phyloP scores from a whole-genome alignment of 2,797 vertebrate genomes.

The Esox lucius region DNA sequence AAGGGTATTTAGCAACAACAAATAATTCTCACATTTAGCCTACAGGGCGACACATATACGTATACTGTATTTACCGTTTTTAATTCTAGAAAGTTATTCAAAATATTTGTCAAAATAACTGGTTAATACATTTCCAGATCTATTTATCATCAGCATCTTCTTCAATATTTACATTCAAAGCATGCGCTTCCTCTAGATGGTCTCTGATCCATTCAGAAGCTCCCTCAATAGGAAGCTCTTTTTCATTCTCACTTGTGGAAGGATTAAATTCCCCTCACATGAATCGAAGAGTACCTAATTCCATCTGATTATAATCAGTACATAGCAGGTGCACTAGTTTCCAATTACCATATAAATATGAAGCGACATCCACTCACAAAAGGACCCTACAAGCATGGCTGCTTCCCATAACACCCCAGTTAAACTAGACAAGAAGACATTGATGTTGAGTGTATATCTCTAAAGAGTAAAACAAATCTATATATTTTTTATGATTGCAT shows the following conservation, averaged over 20 bases:
- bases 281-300: constrained; percentile 14
- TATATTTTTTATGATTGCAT: not conserved
- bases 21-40: not conserved
- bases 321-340: constrained; percentile 16
- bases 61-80: too few species aligned
- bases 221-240: constrained; percentile 1
- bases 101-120: not conserved
- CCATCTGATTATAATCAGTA: constrained; percentile 12
- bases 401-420: not conserved
- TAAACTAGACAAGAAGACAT: not conserved
- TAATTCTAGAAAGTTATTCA: not conserved
- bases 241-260: not conserved
- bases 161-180: not conserved
- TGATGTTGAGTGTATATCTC: not conserved
- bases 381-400: not conserved
- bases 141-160: not conserved
- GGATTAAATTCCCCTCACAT: not conserved
- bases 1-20: too few species aligned
- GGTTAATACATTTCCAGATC: not conserved
- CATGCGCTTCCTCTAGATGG: not conserved
- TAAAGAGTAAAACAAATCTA: not conserved
- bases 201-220: constrained; percentile 2
- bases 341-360: constrained; percentile 26
- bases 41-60: not conserved
- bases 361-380: not conserved